Percentiles rank a stretch among this genome's conserved stretches.
These are phyloP conservation scores for Liolophura sinensis DNA, from an alignment of 1,140 invertebrate species.

Conservation along the genomic window DNA sequence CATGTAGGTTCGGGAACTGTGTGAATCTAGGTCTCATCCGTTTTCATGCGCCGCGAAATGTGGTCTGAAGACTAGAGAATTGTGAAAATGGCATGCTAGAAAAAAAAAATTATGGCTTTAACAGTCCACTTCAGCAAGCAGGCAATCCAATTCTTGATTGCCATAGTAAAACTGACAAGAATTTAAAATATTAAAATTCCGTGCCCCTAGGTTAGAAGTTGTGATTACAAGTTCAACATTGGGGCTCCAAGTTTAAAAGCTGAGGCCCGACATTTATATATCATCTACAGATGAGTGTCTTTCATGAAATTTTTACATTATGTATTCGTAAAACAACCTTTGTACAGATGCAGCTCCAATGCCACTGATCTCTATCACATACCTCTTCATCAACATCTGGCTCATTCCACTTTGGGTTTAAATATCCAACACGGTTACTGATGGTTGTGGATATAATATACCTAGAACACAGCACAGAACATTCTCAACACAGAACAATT, in stretches of 20 bases:
- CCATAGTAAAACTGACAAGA: no score
- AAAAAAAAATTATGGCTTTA: no score
- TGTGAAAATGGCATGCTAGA: no score
- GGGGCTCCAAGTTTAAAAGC: not conserved
- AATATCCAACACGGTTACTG: slow-evolving; percentile 71
- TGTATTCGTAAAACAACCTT: not conserved
- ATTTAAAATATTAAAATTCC: no score
- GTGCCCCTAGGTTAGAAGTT: not conserved
- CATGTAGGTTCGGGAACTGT: no score
- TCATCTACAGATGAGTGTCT: not conserved
- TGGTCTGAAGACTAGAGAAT: no score
- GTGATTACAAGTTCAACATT: not conserved
- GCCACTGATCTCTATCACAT: slow-evolving; percentile 1
- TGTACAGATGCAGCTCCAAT: not conserved
- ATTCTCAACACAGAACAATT: not conserved
- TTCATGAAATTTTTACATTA: not conserved
- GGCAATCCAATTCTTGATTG: no score
- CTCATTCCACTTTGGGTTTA: slow-evolving; percentile 91
- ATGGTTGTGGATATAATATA: slow-evolving; percentile 83
- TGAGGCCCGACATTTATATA: not conserved
- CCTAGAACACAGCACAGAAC: slow-evolving; percentile 48
- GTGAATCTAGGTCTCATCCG: no score
- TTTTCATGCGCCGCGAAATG: no score
- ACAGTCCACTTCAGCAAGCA: no score
- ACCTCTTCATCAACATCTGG: slow-evolving; percentile 59